Percentiles rank a stretch among this genome's conserved stretches.
Evolutionary conservation across 2,888 invertebrate species (phyloP).

Genomic region (Drosophila villosipedis): DNA sequence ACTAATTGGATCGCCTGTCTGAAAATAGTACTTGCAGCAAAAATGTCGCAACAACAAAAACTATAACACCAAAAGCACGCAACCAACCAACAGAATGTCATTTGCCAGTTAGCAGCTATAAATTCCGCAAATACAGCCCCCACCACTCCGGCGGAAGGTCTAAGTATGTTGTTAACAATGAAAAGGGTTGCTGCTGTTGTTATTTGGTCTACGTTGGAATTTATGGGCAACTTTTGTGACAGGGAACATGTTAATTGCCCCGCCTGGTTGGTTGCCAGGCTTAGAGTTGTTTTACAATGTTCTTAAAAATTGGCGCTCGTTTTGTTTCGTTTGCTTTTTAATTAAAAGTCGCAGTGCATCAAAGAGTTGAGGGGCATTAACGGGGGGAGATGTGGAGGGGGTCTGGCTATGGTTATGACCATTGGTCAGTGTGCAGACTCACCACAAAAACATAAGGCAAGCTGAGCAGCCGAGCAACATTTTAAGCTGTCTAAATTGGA

Average conservation of each 20-base stretch:
- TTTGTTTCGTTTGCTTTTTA: conserved; percentile 71
- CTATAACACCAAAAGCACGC: background rate
- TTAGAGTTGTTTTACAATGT: conserved; percentile 72
- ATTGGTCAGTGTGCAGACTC: conserved; percentile 60
- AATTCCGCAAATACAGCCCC: conserved; percentile 64
- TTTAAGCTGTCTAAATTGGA: conserved; percentile 84
- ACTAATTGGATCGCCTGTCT: conserved; percentile 63
- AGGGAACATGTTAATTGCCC: conserved; percentile 78
- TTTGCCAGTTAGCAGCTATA: conserved; percentile 56
- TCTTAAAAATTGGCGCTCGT: conserved; percentile 74
- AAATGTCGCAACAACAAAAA: conserved; percentile 27
- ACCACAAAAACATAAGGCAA: conserved; percentile 23
- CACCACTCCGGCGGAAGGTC: conserved; percentile 9
- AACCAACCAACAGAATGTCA: conserved; percentile 33
- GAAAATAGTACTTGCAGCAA: conserved; percentile 19
- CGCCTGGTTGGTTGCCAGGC: conserved; percentile 58
- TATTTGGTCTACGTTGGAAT: conserved; percentile 64
- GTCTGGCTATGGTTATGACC: conserved; percentile 60
- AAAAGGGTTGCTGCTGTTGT: conserved; percentile 68
- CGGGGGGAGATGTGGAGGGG: background rate
- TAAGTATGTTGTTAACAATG: conserved; percentile 74
- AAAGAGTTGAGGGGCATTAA: conserved; percentile 1
- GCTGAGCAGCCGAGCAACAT: conserved; percentile 29
- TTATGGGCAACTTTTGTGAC: conserved; percentile 74
- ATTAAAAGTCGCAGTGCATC: conserved; percentile 69